Evolutionary conservation across 2,797 vertebrate species (phyloP), one percentile per base, ranked within the genome.

Genomic region (Gallinago nigripennis): DNA sequence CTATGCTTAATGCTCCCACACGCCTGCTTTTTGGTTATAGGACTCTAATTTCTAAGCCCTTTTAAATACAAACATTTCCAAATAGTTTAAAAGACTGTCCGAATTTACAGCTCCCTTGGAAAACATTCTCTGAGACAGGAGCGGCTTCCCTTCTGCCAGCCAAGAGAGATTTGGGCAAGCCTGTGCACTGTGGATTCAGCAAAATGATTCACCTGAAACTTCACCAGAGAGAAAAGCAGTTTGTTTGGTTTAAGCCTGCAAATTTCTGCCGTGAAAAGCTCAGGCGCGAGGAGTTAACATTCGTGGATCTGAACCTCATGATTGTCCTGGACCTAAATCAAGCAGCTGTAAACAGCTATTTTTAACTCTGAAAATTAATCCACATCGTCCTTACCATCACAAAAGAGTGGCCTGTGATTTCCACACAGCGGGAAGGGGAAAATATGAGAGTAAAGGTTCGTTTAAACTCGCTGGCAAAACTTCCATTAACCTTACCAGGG

Each of bases 351-450:
- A 95, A 77, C 27, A 4, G 64, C 73, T 96, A 97, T 97, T 97
- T 97, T 97, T 97, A 97, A 96, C 86, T 80, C 88, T 91, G 94
- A 94, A 97, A 95, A 95, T 37, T 37, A 97, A 92, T 85, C 92
- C 57, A 35, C n/a, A n/a, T 81, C 68, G 16, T 84, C 73, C 68
- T 80, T 72, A 86, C 69, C 58, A 89, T 75, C 85, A 96, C 41
- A 83, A 86, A 89, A 78, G 92, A 73, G 80, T 35, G 35, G 73
- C 75, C 56, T 86, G 57, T 30, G 69, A 46, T 60, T 86, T 83
- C 54, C 33, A 92, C 68, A 5, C 17, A 33, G 57, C 6, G 1
- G 16, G 41, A 46, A 73, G n/a, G 20, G 65, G 28, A 70, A 93
- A 94, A 82, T 1, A 56, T 1, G n/a, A 84, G 39, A 12, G 23